phyloP scores from a whole-genome alignment of 1,140 invertebrate genomes.

The Eumeta japonica region DNA sequence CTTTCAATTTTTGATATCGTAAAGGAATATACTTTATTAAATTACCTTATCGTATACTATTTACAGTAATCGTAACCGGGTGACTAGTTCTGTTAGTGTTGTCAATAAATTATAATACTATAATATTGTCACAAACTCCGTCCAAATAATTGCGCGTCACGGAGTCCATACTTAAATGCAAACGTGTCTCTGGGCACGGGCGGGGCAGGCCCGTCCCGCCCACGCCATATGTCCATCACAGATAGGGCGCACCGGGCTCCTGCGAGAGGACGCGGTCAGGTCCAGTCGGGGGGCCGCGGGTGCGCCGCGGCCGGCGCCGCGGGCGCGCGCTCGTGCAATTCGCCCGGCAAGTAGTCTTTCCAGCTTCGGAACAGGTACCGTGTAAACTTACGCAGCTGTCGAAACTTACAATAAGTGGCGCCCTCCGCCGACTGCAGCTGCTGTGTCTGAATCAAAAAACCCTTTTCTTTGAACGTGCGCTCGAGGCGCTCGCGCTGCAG shows the following conservation, averaged over 20 bases:
- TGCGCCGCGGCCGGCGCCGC: conserved; percentile 5
- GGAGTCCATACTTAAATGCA: too few species aligned
- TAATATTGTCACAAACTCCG: too few species aligned
- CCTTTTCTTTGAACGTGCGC: conserved; percentile 89
- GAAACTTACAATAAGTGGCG: conserved; percentile 90
- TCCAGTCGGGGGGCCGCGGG: conserved; percentile 5
- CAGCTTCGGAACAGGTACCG: conserved; percentile 88
- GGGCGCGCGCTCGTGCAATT: conserved; percentile 51
- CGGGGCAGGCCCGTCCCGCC: too few species aligned
- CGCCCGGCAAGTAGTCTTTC: conserved; percentile 88
- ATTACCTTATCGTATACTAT: too few species aligned
- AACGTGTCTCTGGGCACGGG: too few species aligned
- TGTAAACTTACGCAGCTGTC: conserved; percentile 87
- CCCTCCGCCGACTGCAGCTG: conserved; percentile 88
- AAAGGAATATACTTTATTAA: too few species aligned
- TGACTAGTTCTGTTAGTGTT: too few species aligned
- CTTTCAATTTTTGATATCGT: too few species aligned
- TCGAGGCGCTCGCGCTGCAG: conserved; percentile 84
- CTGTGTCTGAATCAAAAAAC: conserved; percentile 89
- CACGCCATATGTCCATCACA: conserved; percentile 17
- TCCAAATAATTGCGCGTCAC: too few species aligned
- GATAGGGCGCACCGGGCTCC: conserved; percentile 1
- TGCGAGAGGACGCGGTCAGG: neutral
- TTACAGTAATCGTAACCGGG: too few species aligned
- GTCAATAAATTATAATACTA: too few species aligned